phyloP scores from a whole-genome alignment of 2,113 vertebrate species.

The Pterocles orientalis region DNA sequence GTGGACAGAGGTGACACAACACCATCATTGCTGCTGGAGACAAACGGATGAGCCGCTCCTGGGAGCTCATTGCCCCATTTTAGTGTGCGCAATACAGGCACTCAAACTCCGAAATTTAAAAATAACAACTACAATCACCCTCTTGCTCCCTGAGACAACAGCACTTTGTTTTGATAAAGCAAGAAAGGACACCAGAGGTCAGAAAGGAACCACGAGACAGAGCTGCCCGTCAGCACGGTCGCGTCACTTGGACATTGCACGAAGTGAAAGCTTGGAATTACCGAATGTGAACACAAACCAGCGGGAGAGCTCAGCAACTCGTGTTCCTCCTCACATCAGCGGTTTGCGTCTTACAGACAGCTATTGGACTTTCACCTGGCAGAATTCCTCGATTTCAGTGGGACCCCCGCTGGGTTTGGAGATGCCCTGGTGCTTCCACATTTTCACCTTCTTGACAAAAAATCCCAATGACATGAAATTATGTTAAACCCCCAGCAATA shows the following conservation, averaged over 20 bases:
- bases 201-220: not conserved
- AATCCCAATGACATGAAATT: not conserved
- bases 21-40: not conserved
- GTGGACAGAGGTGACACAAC: no score
- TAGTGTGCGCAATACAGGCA: accelerated
- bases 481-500: not conserved
- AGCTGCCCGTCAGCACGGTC: not conserved
- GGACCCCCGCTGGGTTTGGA: not conserved
- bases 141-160: not conserved
- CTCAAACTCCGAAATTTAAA: not conserved
- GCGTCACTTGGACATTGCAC: not conserved
- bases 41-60: accelerated
- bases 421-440: not conserved
- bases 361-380: not conserved
- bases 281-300: not conserved
- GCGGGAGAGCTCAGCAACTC: not conserved
- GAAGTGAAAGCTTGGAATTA: not conserved
- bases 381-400: not conserved
- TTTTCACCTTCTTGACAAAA: not conserved
- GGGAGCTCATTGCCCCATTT: not conserved
- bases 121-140: not conserved
- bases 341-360: not conserved
- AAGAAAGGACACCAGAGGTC: not conserved
- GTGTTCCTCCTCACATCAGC: not conserved
- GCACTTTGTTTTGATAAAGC: not conserved